These are phyloP conservation scores for Chionodraco myersi DNA, from an alignment of 2,113 vertebrate genomes.

Conservation along the genomic window DNA sequence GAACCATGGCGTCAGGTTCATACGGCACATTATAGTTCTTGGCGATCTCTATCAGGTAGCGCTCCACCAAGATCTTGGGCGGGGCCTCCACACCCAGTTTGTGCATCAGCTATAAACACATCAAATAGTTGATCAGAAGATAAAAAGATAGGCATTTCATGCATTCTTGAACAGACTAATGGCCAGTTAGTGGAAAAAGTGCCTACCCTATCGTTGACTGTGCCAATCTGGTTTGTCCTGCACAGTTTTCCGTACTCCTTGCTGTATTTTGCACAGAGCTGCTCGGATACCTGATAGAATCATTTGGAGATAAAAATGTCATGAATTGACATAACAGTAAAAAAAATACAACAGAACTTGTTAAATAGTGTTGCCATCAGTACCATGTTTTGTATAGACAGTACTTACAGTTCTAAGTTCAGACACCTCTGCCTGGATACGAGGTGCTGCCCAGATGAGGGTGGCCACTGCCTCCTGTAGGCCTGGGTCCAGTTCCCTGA, in stretches of 20 bases:
- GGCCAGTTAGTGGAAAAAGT: not conserved
- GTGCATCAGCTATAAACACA: slow-evolving; percentile 90
- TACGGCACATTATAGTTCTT: slow-evolving; percentile 99
- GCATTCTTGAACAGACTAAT: slow-evolving; percentile 10
- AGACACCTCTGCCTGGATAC: slow-evolving; percentile 92
- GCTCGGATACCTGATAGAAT: slow-evolving; percentile 91
- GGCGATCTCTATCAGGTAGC: slow-evolving; percentile 98
- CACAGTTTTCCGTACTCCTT: slow-evolving; percentile 98
- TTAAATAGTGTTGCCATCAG: not conserved
- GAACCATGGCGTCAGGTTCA: slow-evolving; percentile 95
- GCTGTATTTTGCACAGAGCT: slow-evolving; percentile 98
- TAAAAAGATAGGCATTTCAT: not conserved
- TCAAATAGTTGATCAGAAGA: slow-evolving; percentile 10
- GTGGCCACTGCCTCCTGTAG: slow-evolving; percentile 96
- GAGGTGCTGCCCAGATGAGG: slow-evolving; percentile 96
- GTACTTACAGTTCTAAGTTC: slow-evolving; percentile 94
- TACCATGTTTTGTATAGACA: slow-evolving; percentile 73
- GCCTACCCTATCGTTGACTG: slow-evolving; percentile 95
- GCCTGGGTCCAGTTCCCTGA: slow-evolving; percentile 94
- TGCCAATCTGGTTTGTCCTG: slow-evolving; percentile 97
- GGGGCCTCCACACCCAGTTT: slow-evolving; percentile 96
- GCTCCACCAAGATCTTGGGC: slow-evolving; percentile 97
- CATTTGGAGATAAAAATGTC: not conserved
- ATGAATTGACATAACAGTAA: not conserved
- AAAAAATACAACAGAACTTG: not conserved